phyloP scores from a whole-genome alignment of 2,113 vertebrate genomes.

The Apteryx owenii region DNA sequence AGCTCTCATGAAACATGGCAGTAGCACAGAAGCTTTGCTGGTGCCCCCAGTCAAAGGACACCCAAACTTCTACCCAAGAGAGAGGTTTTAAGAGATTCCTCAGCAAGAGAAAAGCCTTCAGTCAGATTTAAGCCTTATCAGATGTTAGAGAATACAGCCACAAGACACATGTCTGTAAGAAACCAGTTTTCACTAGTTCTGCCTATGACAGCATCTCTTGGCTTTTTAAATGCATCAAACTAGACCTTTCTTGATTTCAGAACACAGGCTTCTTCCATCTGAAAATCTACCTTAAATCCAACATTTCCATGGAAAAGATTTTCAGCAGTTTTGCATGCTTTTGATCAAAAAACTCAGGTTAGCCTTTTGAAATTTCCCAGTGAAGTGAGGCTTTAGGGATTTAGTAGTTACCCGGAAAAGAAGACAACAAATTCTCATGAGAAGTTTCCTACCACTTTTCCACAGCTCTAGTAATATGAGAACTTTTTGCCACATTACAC shows the following conservation, averaged over 20 bases:
- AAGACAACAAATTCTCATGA: not conserved
- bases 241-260: not conserved
- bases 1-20: not conserved
- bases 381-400: not conserved
- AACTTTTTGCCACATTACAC: not conserved
- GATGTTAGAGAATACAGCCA: not conserved
- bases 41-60: not conserved
- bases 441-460: not conserved
- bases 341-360: not conserved
- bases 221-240: not conserved
- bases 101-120: not conserved
- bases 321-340: not conserved
- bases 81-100: not conserved
- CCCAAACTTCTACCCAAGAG: not conserved
- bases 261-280: accelerated
- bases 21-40: not conserved
- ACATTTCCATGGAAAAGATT: not conserved
- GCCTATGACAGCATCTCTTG: not conserved
- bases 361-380: not conserved
- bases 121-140: not conserved
- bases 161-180: not conserved
- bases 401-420: not conserved
- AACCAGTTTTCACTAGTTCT: not conserved
- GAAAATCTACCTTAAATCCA: not conserved
- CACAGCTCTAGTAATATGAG: not conserved